A percentile compares a stretch with the other conserved stretches of the same genome.
These are phyloP conservation scores for Calyptommatus sinebrachiatus DNA, from an alignment of 2,113 vertebrate genomes.

Conservation along the genomic window DNA sequence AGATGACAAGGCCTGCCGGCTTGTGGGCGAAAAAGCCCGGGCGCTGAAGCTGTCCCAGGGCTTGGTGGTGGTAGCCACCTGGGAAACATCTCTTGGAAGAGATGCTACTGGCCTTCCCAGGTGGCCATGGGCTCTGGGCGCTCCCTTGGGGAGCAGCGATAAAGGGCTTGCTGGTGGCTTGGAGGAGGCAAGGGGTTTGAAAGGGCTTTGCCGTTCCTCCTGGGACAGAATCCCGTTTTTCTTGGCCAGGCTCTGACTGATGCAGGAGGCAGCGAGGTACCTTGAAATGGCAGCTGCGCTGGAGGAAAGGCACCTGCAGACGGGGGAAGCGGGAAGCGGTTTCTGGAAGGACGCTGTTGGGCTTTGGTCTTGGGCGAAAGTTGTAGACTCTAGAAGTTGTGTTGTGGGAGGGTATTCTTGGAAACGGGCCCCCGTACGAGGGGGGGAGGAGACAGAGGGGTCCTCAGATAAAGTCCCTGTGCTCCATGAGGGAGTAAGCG, in stretches of 20 bases:
- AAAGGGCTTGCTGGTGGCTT: background rate
- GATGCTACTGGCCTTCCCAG: constrained; percentile 29
- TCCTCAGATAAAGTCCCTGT: background rate
- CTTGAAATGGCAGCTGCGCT: constrained; percentile 67
- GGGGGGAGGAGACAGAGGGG: constrained; percentile 5
- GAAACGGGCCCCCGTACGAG: background rate
- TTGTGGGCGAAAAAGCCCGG: constrained; percentile 23
- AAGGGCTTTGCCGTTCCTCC: background rate
- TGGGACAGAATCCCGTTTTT: constrained; percentile 3
- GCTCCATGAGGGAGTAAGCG: background rate
- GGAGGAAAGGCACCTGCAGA: constrained; percentile 57
- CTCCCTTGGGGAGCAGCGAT: background rate
- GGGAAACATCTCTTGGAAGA: constrained; percentile 9
- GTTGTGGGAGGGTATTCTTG: background rate
- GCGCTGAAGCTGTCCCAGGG: constrained; percentile 25
- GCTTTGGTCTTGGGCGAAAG: constrained; percentile 3
- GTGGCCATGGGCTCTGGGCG: background rate
- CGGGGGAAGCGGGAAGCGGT: constrained; percentile 8
- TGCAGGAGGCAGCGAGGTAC: constrained; percentile 81
- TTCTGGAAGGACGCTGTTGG: constrained; percentile 9
- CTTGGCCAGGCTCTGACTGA: constrained; percentile 80
- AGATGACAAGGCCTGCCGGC: background rate
- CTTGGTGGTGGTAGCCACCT: background rate
- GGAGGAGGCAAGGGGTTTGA: background rate
- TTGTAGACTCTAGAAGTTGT: background rate